Base-by-base conservation (phyloP, 2,888 invertebrate genomes). In the Melanophora roralis region DNA sequence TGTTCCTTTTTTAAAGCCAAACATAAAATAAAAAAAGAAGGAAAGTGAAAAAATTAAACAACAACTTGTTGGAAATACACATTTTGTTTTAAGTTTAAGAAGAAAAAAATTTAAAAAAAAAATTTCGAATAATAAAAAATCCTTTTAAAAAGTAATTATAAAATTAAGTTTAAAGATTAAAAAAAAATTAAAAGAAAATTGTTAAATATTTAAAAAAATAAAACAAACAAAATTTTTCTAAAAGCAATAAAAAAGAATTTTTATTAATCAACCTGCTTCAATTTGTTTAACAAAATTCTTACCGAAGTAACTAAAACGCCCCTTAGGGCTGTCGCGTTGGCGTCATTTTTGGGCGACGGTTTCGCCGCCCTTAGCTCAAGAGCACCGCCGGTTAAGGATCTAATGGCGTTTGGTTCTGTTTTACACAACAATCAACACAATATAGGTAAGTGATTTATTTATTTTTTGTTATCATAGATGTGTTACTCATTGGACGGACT, bases 291-390 rank as follows among this genome's bases (percentile, higher is more conserved):
- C 90, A 90, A 90, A 90, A 90, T 90, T 90, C 89, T 90, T 85
- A 90, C 90, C 89, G 90, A 90, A 86, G 88, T 88, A 83, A 88
- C 90, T 76, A 90, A 90, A 88, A 88, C 89, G 90, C 90, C 90
- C 90, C 89, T 89, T 85, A 89, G 90, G 90, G 90, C 90, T 88
- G 90, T 90, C 90, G 90, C 90, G 88, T 89, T 90, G 89, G 90
- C 90, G 90, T 90, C 90, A 88, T 90, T 89, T 88, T 87, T 90
- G 88, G 90, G 90, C 88, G 89, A 90, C 88, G 89, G 89, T 84
- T 90, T 89, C 86, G 86, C 90, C 87, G 89, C 89, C 88, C 89
- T 90, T 85, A 89, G 89, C 88, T 87, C 89, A 83, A 88, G 89
- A 86, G 88, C 88, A 85, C 89, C 89, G 85, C 88, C 90, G 87